A percentile compares a stretch with the other conserved stretches of the same genome.
Evolutionary conservation across 2,797 vertebrate species (phyloP).

Genomic region (Falco rusticolus): DNA sequence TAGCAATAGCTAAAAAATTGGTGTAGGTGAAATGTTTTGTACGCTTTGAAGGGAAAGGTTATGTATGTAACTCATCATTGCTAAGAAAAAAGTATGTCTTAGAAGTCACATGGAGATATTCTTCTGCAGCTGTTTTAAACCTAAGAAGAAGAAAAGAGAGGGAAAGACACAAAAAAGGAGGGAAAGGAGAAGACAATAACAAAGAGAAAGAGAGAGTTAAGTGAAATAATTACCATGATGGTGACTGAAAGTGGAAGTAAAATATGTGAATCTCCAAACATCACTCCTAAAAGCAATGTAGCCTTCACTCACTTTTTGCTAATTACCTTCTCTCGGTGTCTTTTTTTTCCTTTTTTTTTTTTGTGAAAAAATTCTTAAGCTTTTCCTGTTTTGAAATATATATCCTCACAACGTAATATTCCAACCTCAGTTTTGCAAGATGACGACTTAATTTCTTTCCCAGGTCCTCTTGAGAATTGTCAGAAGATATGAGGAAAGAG

Average conservation of each 20-base stretch:
- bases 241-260: conserved; percentile 19
- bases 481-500: not conserved
- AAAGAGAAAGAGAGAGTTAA: conserved; percentile 67
- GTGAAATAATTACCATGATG: conserved; percentile 28
- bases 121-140: conserved; percentile 53
- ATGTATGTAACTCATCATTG: not conserved
- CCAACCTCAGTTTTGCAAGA: not conserved
- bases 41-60: not conserved
- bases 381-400: not conserved
- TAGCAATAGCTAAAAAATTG: not conserved
- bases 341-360: not conserved
- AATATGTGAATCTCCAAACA: not conserved
- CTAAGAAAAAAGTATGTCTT: not conserved
- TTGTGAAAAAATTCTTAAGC: not conserved
- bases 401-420: not conserved
- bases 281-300: not conserved
- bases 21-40: not conserved
- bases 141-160: conserved; percentile 53
- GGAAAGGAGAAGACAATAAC: conserved; percentile 46
- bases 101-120: conserved; percentile 42
- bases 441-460: not conserved
- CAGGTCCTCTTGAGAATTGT: not conserved
- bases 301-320: not conserved
- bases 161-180: conserved; percentile 36
- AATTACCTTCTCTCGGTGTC: not conserved